Conservation (phyloP, 2,888 invertebrate genomes). For the Drosophila leonis region DNA sequence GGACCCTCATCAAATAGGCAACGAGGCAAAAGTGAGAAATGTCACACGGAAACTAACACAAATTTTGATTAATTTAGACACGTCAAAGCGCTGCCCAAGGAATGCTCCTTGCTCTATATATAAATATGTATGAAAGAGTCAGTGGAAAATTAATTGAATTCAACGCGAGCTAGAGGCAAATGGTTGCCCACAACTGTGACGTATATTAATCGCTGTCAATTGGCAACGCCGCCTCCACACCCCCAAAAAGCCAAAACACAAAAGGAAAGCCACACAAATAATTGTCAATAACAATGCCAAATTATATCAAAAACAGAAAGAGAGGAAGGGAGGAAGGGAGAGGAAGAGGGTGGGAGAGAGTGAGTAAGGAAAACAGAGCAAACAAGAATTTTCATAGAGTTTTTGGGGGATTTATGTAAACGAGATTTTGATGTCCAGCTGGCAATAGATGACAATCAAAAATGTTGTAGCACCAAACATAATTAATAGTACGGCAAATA, state of each 20-base stretch:
- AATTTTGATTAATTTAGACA: slow-evolving; percentile 48
- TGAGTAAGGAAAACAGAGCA: not conserved
- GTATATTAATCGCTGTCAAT: slow-evolving; percentile 19
- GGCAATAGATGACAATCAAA: slow-evolving; percentile 13
- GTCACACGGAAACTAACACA: slow-evolving; percentile 17
- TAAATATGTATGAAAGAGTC: not conserved
- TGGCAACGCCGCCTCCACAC: not conserved
- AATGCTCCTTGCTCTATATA: not conserved
- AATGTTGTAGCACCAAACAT: not conserved
- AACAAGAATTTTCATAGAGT: not conserved
- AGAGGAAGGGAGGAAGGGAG: not conserved
- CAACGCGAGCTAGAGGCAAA: not conserved
- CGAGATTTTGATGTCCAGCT: slow-evolving; percentile 29
- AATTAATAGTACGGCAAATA: slow-evolving; percentile 18
- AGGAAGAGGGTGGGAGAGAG: not conserved
- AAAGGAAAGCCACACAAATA: slow-evolving; percentile 7
- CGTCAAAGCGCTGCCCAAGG: not conserved
- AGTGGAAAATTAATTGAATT: slow-evolving; percentile 49
- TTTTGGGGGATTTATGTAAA: slow-evolving; percentile 1
- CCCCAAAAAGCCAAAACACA: not conserved
- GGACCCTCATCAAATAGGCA: slow-evolving; percentile 37
- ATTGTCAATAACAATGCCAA: slow-evolving; percentile 31
- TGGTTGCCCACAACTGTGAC: not conserved
- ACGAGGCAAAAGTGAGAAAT: slow-evolving; percentile 32
- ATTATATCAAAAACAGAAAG: not conserved